These are phyloP conservation scores for Benthosema pterotum DNA, from an alignment of 2,797 vertebrate species.

Conservation along the genomic window DNA sequence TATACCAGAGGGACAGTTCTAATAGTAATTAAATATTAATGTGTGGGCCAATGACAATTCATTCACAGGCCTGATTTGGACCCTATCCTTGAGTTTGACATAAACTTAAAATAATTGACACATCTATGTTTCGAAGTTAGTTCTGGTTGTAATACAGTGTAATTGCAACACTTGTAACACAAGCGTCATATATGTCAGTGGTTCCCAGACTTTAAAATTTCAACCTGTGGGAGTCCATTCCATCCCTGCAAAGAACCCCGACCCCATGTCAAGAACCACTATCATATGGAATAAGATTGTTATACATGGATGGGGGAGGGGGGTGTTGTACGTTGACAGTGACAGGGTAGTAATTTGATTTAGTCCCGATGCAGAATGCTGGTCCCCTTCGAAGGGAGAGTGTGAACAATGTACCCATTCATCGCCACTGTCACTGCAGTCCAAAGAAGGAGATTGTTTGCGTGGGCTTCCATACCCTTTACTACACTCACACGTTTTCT, in stretches of 20 bases:
- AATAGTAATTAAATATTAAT: too few relatives aligned
- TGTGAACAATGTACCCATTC: constrained; percentile 76
- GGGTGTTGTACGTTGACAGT: constrained; percentile 44
- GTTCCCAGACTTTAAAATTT: too few relatives aligned
- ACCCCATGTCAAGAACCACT: too few relatives aligned
- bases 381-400: constrained; percentile 59
- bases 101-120: not conserved
- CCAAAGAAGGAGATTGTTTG: constrained; percentile 64
- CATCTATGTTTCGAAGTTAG: not conserved
- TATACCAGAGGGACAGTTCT: too few relatives aligned
- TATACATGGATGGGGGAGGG: not conserved
- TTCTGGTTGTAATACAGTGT: constrained; percentile 3
- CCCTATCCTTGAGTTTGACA: too few relatives aligned
- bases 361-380: constrained; percentile 69
- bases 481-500: constrained; percentile 52
- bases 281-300: too few relatives aligned
- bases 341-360: constrained; percentile 68
- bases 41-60: too few relatives aligned
- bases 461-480: constrained; percentile 60
- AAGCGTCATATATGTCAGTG: not conserved
- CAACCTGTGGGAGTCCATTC: too few relatives aligned
- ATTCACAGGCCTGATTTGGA: too few relatives aligned
- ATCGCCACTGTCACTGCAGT: constrained; percentile 67
- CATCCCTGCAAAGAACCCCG: too few relatives aligned
- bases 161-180: not conserved